Evolutionary conservation across 2,797 vertebrate genomes (phyloP).

Genomic region (Perodicticus potto): DNA sequence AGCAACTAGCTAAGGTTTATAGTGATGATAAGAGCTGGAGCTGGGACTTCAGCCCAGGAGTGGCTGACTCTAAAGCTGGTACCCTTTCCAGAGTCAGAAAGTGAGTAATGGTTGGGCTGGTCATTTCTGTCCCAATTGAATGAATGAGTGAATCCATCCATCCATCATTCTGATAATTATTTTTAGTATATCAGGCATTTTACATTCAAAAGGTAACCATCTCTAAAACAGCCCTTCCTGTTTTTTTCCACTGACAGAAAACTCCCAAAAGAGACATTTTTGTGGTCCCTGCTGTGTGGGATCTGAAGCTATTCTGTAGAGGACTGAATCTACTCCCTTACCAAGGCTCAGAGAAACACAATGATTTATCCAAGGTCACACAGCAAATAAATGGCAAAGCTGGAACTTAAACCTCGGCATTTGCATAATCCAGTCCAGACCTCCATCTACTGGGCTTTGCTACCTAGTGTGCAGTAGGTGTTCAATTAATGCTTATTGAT

Average conservation of each 20-base stretch:
- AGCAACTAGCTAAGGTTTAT: not conserved
- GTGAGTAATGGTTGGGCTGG: not conserved
- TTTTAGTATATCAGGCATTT: not conserved
- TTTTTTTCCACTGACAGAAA: not conserved
- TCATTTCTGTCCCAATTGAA: not conserved
- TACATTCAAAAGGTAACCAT: not conserved
- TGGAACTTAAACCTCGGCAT: not conserved
- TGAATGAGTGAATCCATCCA: not conserved
- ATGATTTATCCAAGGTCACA: not conserved
- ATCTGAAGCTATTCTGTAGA: not conserved
- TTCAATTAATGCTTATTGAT: not conserved
- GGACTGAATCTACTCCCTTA: not conserved
- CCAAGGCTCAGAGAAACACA: conserved; percentile 33
- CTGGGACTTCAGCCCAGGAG: not conserved
- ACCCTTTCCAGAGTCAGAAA: not conserved
- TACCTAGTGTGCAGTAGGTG: no score
- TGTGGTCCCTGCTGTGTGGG: not conserved
- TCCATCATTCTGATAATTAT: not conserved
- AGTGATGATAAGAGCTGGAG: not conserved
- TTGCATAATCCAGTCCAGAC: not conserved
- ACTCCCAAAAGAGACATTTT: not conserved
- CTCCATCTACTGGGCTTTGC: not conserved
- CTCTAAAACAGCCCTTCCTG: not conserved
- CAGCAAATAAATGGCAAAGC: not conserved
- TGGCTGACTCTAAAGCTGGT: not conserved